Percentiles rank a stretch among this genome's conserved stretches.
Evolutionary conservation across 2,797 vertebrate species (phyloP).

Genomic region (Aphelocoma californica): DNA sequence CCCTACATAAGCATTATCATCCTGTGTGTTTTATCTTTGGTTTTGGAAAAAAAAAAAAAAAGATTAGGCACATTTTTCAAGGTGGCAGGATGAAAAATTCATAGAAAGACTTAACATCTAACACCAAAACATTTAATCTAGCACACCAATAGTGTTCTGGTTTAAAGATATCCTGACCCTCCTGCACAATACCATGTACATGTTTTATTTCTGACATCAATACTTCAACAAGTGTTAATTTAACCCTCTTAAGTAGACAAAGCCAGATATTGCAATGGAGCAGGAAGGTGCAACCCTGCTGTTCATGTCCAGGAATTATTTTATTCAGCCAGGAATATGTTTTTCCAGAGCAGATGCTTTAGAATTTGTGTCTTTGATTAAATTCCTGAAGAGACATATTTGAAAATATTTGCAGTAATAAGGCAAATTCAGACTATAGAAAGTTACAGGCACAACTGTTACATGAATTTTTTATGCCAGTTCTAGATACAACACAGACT

Average conservation of each 20-base stretch:
- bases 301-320: neutral
- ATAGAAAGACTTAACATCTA: neutral
- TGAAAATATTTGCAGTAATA: neutral
- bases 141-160: neutral
- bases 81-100: neutral
- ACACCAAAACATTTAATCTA: neutral
- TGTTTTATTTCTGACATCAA: neutral
- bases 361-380: neutral
- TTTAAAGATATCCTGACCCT: rapidly evolving
- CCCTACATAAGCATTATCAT: neutral
- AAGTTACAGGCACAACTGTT: neutral
- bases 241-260: neutral
- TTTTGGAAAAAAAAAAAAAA: neutral
- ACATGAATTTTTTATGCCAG: neutral
- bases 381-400: neutral
- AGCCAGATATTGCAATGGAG: neutral
- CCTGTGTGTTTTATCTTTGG: neutral
- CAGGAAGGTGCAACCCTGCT: neutral
- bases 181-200: rapidly evolving
- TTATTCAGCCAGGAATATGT: neutral
- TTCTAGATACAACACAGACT: neutral
- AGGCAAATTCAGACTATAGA: neutral
- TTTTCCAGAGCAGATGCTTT: neutral
- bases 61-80: neutral
- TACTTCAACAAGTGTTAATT: neutral